A percentile compares a stretch with the other conserved stretches of the same genome.
Conservation (phyloP, 1,140 invertebrate genomes). For the Drosophila funebris region DNA sequence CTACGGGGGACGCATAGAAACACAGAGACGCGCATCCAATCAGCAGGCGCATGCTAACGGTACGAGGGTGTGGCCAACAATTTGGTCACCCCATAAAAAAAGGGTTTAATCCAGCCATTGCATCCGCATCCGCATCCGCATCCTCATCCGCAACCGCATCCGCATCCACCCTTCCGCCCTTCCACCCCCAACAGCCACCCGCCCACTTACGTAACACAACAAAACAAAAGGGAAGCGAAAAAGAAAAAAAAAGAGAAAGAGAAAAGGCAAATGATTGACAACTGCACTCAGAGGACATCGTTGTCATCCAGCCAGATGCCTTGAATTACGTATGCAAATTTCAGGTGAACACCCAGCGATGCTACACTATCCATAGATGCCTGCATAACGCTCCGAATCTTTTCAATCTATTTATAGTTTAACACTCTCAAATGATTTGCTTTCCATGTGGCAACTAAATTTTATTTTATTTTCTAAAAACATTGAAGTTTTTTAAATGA, state of each 20-base stretch:
- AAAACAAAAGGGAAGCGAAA: no score
- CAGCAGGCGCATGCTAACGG: conserved; percentile 46
- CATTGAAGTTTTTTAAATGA: no score
- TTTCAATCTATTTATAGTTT: no score
- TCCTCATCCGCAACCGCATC: background rate
- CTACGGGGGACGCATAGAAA: conserved; percentile 20
- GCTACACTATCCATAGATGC: no score
- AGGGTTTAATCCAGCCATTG: conserved; percentile 12
- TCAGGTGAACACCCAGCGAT: background rate
- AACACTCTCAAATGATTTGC: no score
- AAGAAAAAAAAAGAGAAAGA: background rate
- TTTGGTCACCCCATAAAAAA: conserved; percentile 36
- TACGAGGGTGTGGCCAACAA: conserved; percentile 46
- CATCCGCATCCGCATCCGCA: background rate
- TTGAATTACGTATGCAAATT: background rate
- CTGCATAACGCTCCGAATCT: no score
- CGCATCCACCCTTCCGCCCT: background rate
- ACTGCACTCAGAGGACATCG: conserved; percentile 16
- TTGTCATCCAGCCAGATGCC: background rate
- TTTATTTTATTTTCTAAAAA: no score
- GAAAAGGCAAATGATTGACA: conserved; percentile 45
- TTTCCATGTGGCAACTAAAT: no score
- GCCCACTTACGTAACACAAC: no score
- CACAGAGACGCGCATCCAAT: conserved; percentile 44
- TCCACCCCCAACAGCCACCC: no score